Evolutionary conservation across 2,888 invertebrate genomes (phyloP), one percentile per base, ranked within the genome.

Genomic region (Timandra comae): DNA sequence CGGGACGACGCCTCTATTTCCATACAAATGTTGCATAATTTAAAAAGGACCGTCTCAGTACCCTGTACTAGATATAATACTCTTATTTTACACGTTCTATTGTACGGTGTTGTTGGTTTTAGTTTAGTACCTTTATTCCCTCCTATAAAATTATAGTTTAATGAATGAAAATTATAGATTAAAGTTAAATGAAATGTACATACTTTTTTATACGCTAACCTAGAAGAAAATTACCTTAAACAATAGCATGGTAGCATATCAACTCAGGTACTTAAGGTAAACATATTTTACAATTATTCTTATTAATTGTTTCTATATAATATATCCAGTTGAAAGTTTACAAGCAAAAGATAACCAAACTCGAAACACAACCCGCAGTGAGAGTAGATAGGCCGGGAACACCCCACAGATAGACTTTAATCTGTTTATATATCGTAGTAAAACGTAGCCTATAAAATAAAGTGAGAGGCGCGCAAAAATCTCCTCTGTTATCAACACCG

Each of bases 11-110:
- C 50, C 55, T 60, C 53, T 70, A 82, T 85, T 84, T 74, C 79
- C 84, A 85, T 85, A 76, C 70, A 82, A 85, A 84, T 84, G 82
- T 73, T 81, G 81, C 74, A 82, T 81, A 81, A 80, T 82, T 84
- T 84, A 80, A 67, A 71, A 61, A 57, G 37, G 62, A 64, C 59
- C 56, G 54, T 65, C 58, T 58, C 54, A 53, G 63, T 67, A n/a
- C 63, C 59, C 55, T 52, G 51, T 41, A 61, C 49, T 59, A 57
- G 63, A 64, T 69, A 67, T 70, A 73, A 74, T 74, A 66, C 52
- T 63, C 58, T 57, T 59, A 53, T 69, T 75, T 73, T 72, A 66
- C 64, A 62, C n/a, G n/a, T n/a, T n/a, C n/a, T n/a, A n/a, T n/a
- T n/a, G n/a, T n/a, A n/a, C n/a, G n/a, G n/a, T n/a, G n/a, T n/a